Percentiles rank a stretch among this genome's conserved stretches.
Conservation (phyloP, 1,140 invertebrate genomes). For the Hypsibius dujardini region DNA sequence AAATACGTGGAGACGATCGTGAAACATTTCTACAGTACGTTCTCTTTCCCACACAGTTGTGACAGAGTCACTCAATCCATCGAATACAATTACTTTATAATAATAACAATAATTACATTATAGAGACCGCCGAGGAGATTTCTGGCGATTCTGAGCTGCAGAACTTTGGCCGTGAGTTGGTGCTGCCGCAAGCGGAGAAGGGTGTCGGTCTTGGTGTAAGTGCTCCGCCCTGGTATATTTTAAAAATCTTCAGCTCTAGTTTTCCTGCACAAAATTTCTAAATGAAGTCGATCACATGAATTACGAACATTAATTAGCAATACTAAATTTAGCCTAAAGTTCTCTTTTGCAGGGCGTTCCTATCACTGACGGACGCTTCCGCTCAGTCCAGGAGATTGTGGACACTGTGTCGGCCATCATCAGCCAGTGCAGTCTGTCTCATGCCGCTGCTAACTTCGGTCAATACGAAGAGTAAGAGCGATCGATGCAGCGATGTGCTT, state of each 20-base stretch:
- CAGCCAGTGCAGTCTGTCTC: constrained; percentile 35
- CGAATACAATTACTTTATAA: neutral
- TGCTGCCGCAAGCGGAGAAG: constrained; percentile 27
- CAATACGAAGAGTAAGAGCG: constrained; percentile 35
- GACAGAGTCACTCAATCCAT: neutral
- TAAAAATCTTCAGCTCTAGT: too few species aligned
- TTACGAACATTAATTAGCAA: neutral
- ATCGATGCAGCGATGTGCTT: too few species aligned
- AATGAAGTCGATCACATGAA: too few species aligned
- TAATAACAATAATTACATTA: too few species aligned
- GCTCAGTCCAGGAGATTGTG: constrained; percentile 29
- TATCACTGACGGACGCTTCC: constrained; percentile 31
- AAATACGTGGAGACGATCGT: constrained; percentile 35
- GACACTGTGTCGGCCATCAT: constrained; percentile 32
- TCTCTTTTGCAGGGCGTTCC: constrained; percentile 26
- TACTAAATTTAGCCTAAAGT: neutral
- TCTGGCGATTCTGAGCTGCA: constrained; percentile 33
- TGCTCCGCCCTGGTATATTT: too few species aligned
- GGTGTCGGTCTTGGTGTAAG: constrained; percentile 28
- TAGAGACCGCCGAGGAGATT: constrained; percentile 33
- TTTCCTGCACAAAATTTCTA: too few species aligned
- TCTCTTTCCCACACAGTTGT: neutral
- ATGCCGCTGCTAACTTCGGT: constrained; percentile 36
- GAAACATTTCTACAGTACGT: constrained; percentile 32
- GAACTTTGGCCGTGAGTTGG: constrained; percentile 33